These are phyloP conservation scores for Tinea trinotella DNA, from an alignment of 2,888 invertebrate species.

Conservation along the genomic window DNA sequence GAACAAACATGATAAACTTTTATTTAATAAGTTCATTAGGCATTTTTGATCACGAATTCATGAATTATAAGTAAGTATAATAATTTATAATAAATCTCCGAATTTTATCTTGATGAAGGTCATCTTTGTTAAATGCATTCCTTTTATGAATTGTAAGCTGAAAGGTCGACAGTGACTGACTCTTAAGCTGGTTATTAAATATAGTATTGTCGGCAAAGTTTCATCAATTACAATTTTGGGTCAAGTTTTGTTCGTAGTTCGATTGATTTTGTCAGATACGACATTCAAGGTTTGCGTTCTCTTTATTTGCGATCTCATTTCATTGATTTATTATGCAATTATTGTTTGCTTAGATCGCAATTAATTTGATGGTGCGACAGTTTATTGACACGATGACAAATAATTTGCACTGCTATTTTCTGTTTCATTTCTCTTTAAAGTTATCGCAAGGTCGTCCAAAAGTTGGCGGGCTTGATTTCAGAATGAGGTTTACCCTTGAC, in stretches of 20 bases:
- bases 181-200: constrained; percentile 16
- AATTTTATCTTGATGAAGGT: constrained; percentile 11
- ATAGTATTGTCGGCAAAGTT: constrained; percentile 32
- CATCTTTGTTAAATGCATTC: constrained; percentile 15
- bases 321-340: constrained; percentile 67
- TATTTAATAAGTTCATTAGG: neutral
- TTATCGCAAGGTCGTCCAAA: constrained; percentile 34
- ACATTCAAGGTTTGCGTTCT: constrained; percentile 68
- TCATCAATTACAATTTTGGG: constrained; percentile 60
- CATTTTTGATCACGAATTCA: constrained; percentile 3
- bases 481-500: constrained; percentile 19
- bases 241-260: constrained; percentile 65
- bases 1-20: no score
- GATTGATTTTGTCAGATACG: constrained; percentile 71
- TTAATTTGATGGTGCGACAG: neutral
- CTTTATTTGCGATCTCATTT: constrained; percentile 70
- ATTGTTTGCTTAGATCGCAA: constrained; percentile 45
- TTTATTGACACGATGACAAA: neutral
- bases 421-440: constrained; percentile 46
- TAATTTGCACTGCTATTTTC: constrained; percentile 30
- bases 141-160: constrained; percentile 18
- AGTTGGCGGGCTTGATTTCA: constrained; percentile 13
- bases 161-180: constrained; percentile 18
- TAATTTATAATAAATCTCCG: constrained; percentile 8
- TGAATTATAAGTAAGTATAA: neutral